A percentile compares a stretch with the other conserved stretches of the same genome.
Evolutionary conservation across 2,113 vertebrate genomes (phyloP).

Genomic region (Sigmodon hispidus): DNA sequence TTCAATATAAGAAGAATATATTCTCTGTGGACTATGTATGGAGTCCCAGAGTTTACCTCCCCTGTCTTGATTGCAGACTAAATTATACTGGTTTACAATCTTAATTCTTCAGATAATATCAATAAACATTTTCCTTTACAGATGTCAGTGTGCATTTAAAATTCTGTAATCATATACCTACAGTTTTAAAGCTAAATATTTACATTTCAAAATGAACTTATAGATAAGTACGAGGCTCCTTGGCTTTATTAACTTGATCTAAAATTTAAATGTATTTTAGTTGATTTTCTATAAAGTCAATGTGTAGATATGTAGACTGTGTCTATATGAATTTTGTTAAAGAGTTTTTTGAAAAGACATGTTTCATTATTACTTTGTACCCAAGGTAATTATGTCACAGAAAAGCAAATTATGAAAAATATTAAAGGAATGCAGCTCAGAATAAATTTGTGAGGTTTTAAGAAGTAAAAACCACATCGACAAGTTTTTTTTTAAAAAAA

Average conservation of each 20-base stretch:
- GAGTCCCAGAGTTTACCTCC: not conserved
- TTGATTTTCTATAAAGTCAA: not conserved
- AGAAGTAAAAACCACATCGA: not conserved
- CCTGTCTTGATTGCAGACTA: not conserved
- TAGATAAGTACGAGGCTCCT: not conserved
- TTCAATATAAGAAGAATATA: not conserved
- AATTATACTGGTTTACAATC: not conserved
- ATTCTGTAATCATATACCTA: not conserved
- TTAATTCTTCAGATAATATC: not conserved
- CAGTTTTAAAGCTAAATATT: not conserved
- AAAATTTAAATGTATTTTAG: not conserved
- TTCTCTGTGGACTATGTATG: not conserved
- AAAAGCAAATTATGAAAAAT: not conserved
- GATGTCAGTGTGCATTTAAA: not conserved
- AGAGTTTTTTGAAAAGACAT: not conserved
- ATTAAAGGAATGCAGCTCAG: not conserved
- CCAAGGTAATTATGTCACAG: not conserved
- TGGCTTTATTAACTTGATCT: not conserved
- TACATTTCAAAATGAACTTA: slow-evolving; percentile 11
- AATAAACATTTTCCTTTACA: not conserved
- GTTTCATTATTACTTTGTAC: not conserved
- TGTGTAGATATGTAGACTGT: not conserved
- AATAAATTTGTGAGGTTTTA: not conserved
- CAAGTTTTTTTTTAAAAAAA: slow-evolving; percentile 31
- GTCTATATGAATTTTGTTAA: not conserved